A percentile compares a stretch with the other conserved stretches of the same genome.
These are phyloP conservation scores for Lucifuga dentata DNA, from an alignment of 2,113 vertebrate species.

Conservation along the genomic window DNA sequence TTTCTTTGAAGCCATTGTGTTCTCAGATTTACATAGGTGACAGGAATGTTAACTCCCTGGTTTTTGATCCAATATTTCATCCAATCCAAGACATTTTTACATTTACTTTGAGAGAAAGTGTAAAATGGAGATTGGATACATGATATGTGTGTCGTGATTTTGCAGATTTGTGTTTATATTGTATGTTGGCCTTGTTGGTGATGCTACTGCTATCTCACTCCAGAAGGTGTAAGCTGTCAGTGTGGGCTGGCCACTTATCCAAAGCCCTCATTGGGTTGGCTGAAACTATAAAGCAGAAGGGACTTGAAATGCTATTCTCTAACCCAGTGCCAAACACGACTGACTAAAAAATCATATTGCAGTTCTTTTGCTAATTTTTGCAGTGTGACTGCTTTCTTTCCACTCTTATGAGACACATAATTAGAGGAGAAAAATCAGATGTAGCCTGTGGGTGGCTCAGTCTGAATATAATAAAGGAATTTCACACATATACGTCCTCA, in stretches of 20 bases:
- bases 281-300: conserved; percentile 60
- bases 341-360: conserved; percentile 35
- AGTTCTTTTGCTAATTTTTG: conserved; percentile 10
- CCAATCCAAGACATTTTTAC: neutral
- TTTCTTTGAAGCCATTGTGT: conserved; percentile 39
- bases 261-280: conserved; percentile 55
- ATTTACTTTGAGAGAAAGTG: too few relatives aligned
- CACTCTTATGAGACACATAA: neutral
- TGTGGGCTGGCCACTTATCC: conserved; percentile 57
- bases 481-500: neutral
- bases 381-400: neutral
- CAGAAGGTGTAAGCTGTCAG: conserved; percentile 70
- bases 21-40: conserved; percentile 20
- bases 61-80: conserved; percentile 26
- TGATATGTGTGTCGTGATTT: conserved; percentile 12
- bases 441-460: neutral
- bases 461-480: neutral
- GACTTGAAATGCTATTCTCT: conserved; percentile 38
- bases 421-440: neutral
- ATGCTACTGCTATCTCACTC: conserved; percentile 59
- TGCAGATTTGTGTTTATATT: conserved; percentile 53
- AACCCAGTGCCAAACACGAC: conserved; percentile 34
- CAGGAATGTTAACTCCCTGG: conserved; percentile 16
- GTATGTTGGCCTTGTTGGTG: conserved; percentile 45
- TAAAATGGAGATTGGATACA: neutral